These are phyloP conservation scores for Vanessa atalanta DNA, from an alignment of 1,140 invertebrate species.

Conservation along the genomic window DNA sequence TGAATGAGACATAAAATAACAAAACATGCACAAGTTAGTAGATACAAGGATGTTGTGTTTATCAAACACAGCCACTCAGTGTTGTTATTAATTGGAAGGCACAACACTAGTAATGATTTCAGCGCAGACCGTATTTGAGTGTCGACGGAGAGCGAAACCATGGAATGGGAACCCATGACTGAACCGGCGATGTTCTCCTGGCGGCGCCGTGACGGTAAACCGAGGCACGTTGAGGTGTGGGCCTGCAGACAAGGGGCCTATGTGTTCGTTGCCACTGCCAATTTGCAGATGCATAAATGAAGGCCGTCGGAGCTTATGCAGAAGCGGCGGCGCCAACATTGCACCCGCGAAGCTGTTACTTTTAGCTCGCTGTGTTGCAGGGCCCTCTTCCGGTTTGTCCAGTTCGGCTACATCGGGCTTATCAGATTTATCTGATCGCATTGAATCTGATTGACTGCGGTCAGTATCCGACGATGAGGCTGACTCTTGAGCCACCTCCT, in stretches of 20 bases:
- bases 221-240: slow-evolving; percentile 73
- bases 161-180: slow-evolving; percentile 78
- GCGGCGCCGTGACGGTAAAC: slow-evolving; percentile 77
- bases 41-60: slow-evolving; percentile 5
- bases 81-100: slow-evolving; percentile 39
- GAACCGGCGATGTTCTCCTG: slow-evolving; percentile 73
- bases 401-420: slow-evolving; percentile 46
- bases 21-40: slow-evolving; percentile 36
- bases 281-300: slow-evolving; percentile 73
- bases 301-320: slow-evolving; percentile 61
- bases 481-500: slow-evolving; percentile 63
- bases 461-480: slow-evolving; percentile 64
- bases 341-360: slow-evolving; percentile 76
- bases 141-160: slow-evolving; percentile 76
- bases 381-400: slow-evolving; percentile 41
- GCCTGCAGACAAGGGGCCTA: slow-evolving; percentile 69
- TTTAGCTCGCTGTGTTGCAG: slow-evolving; percentile 58
- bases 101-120: slow-evolving; percentile 47
- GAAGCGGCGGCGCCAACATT: slow-evolving; percentile 54
- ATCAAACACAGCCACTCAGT: slow-evolving; percentile 21
- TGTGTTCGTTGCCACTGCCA: slow-evolving; percentile 48
- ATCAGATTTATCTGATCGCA: slow-evolving; percentile 47
- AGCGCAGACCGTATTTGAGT: slow-evolving; percentile 80
- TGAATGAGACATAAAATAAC: neutral
- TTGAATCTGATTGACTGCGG: slow-evolving; percentile 51